These are phyloP conservation scores for Gallinago jamesoni DNA, from an alignment of 2,113 vertebrate species.

Conservation along the genomic window DNA sequence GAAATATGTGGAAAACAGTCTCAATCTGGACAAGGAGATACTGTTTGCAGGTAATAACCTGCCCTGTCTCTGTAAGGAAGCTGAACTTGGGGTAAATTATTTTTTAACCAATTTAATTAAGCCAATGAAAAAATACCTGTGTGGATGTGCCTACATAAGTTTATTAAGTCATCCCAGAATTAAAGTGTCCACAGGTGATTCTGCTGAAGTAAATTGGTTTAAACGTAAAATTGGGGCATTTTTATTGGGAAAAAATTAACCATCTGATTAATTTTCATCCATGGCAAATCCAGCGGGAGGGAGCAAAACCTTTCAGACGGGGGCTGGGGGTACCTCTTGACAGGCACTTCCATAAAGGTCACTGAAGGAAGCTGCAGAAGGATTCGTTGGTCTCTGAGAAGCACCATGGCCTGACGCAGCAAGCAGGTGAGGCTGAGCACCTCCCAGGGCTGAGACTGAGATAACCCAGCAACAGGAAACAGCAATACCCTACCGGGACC, in stretches of 20 bases:
- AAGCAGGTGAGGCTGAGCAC: background rate
- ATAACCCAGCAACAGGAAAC: background rate
- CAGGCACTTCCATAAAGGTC: background rate
- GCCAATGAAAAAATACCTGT: background rate
- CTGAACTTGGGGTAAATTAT: background rate
- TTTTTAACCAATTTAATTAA: constrained; percentile 17
- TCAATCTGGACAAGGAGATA: background rate
- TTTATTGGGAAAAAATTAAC: background rate
- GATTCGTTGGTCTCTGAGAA: background rate
- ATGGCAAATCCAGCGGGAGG: fast-evolving
- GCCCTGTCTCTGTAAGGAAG: background rate
- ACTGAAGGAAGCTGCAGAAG: background rate
- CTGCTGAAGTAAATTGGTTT: background rate
- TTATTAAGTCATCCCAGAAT: background rate
- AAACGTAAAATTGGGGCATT: background rate
- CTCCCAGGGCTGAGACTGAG: background rate
- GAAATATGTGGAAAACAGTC: background rate
- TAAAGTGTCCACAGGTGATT: background rate
- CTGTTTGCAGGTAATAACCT: constrained; percentile 32
- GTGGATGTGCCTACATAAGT: background rate
- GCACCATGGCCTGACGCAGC: fast-evolving
- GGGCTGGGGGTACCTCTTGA: background rate
- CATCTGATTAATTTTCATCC: background rate
- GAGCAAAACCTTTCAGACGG: background rate
- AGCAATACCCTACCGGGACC: background rate